Base-by-base conservation (phyloP, 2,797 vertebrate genomes). In the Limosa lapponica region DNA sequence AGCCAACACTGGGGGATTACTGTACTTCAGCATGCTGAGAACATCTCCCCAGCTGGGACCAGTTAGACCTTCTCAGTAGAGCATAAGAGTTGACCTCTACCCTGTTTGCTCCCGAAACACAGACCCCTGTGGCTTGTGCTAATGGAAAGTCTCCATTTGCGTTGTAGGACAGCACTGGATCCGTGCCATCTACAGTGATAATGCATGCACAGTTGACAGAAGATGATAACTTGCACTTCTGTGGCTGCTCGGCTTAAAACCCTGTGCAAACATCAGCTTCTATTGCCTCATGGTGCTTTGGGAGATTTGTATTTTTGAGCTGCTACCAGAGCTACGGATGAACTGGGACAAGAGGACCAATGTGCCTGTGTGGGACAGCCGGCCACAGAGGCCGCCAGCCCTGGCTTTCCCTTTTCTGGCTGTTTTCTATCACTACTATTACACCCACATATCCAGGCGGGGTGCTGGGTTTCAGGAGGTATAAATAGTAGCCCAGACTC, bases 21-120 rank as follows among this genome's bases (percentile, higher is more conserved):
- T 86, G 61, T 51, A n/a, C 34, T 51, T 61, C 66, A 83, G 58
- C 58, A 84, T 0, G 4, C 87, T 87, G 90, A 87, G 93, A 93
- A 49, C 44, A 73, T 73, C n/a, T 95, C 69, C 92, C 87, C 95
- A 96, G 75, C 94, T 96, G 94, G 94, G 91, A 88, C 54, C 79
- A 78, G 92, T 74, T 57, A 65, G 87, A 65, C 57, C 78, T 94
- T 93, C 93, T 92, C 95, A 86, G 39, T 20, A 71, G 75, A 93
- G 81, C 17, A 13, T 24, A 44, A 58, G 69, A 62, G 27, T 69
- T 94, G 94, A 96, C 95, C 96, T 95, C 89, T 81, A 92, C 69
- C 43, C 69, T 0, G 0, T 88, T 88, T 94, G 69, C 75, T 90
- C 79, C 92, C 0, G 0, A 88, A 95, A 78, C 5, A 1, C 61